Evolutionary conservation across 1,140 invertebrate species (phyloP).

Genomic region (Macrobrachium rosenbergii): DNA sequence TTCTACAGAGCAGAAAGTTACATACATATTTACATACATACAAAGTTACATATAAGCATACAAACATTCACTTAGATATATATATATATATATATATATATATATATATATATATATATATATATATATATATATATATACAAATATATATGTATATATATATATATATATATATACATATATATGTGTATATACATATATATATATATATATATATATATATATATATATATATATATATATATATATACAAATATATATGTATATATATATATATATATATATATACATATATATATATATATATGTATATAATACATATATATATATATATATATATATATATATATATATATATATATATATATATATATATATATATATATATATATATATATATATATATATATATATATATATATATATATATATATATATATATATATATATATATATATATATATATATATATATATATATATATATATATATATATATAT

Average conservation of each 20-base stretch:
- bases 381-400: background rate
- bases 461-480: background rate
- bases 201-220: background rate
- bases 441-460: slow-evolving; percentile 2
- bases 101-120: no score
- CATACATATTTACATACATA: no score
- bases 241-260: background rate
- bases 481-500: background rate
- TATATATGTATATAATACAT: background rate
- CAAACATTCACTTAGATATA: no score
- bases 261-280: no score
- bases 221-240: background rate
- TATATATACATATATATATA: background rate
- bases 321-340: background rate
- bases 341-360: background rate
- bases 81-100: no score
- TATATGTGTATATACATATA: background rate
- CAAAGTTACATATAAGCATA: no score
- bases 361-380: slow-evolving; percentile 2
- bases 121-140: no score
- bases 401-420: no score
- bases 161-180: no score
- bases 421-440: no score
- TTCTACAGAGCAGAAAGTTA: no score
- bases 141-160: no score